These are phyloP conservation scores for Heliornis fulica DNA, from an alignment of 2,113 vertebrate species.

Conservation along the genomic window DNA sequence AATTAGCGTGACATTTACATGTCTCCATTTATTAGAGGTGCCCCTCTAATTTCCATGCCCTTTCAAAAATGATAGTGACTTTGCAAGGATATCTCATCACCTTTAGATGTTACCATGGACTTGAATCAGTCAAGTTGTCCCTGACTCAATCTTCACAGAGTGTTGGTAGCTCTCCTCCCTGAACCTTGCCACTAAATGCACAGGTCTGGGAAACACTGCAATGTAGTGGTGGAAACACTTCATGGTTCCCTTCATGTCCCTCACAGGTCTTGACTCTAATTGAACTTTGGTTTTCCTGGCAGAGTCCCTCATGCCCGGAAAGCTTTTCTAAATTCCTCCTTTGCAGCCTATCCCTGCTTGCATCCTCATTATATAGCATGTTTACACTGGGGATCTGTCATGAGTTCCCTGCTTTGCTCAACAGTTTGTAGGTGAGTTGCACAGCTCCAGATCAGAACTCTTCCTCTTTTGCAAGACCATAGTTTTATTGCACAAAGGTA, in stretches of 20 bases:
- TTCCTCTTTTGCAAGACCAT: background rate
- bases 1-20: background rate
- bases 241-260: background rate
- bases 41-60: background rate
- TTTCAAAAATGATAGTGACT: background rate
- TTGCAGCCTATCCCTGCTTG: background rate
- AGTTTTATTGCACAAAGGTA: background rate
- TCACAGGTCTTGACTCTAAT: background rate
- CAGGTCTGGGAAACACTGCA: background rate
- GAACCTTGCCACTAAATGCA: background rate
- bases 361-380: background rate
- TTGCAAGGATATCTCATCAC: background rate
- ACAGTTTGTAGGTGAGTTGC: background rate
- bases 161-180: background rate
- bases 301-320: background rate
- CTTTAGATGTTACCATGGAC: background rate
- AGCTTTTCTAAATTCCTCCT: background rate
- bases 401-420: background rate
- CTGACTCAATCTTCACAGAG: background rate
- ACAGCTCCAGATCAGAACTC: background rate
- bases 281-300: background rate
- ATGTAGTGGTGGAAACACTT: background rate
- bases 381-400: background rate
- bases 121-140: background rate
- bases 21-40: background rate